Evolutionary conservation across 2,888 invertebrate species (phyloP).

Genomic region (Desoria tigrina): DNA sequence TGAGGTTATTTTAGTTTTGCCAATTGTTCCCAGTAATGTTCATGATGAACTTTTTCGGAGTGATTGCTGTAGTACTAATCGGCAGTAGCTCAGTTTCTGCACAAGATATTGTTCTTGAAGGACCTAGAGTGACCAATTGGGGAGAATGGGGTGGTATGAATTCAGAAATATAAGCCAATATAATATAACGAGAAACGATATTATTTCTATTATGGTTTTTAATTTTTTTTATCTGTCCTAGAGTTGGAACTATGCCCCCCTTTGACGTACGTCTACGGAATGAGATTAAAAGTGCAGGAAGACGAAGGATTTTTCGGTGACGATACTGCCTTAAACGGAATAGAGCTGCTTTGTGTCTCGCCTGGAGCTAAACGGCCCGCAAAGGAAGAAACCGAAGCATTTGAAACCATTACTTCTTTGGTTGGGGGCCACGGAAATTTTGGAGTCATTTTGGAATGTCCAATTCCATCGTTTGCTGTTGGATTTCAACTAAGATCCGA

Average conservation of each 20-base stretch:
- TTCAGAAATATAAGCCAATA: neutral
- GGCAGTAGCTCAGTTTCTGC: too few species aligned
- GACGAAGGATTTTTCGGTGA: conserved; percentile 41
- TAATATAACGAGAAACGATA: neutral
- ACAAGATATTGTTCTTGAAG: neutral
- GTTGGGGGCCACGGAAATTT: neutral
- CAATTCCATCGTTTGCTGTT: conserved; percentile 34
- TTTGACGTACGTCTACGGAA: conserved; percentile 36
- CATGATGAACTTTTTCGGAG: too few species aligned
- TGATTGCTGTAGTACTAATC: too few species aligned
- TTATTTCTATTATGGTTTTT: too few species aligned
- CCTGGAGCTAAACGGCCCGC: neutral
- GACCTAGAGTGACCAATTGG: neutral
- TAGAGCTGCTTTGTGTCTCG: conserved; percentile 42
- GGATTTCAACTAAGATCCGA: conserved; percentile 50
- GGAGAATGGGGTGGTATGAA: neutral
- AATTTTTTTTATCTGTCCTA: neutral
- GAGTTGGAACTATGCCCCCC: conserved; percentile 37
- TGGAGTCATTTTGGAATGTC: neutral
- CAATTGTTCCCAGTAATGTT: too few species aligned
- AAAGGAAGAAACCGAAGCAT: neutral
- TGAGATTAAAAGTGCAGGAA: conserved; percentile 40
- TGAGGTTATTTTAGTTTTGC: too few species aligned
- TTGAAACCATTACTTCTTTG: neutral
- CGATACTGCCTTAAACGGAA: conserved; percentile 46